Evolutionary conservation across 2,888 invertebrate species (phyloP).

Genomic region (Acrobasis consociella): DNA sequence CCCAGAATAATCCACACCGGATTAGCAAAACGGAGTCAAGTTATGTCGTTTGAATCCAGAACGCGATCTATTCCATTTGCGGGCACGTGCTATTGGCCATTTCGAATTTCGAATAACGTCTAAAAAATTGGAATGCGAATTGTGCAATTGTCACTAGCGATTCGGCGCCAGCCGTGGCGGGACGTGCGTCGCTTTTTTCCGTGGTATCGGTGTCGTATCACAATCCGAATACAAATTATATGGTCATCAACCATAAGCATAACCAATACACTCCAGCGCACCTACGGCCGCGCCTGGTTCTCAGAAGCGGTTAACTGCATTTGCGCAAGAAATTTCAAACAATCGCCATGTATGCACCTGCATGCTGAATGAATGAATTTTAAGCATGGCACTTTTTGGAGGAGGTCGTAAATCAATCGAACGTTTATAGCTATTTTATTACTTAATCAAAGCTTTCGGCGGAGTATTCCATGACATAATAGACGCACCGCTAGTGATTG

Average conservation of each 20-base stretch:
- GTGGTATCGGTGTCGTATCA: conserved; percentile 52
- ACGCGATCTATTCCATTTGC: conserved; percentile 53
- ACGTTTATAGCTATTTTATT: conserved; percentile 49
- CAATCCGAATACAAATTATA: conserved; percentile 72
- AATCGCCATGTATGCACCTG: conserved; percentile 62
- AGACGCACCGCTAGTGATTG: background rate
- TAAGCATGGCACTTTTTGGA: conserved; percentile 45
- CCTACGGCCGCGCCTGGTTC: conserved; percentile 46
- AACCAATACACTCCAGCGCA: conserved; percentile 33
- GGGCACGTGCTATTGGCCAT: conserved; percentile 59
- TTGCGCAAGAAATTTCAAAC: conserved; percentile 70
- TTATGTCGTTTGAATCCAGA: conserved; percentile 55
- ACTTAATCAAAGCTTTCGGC: conserved; percentile 31
- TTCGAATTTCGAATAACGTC: conserved; percentile 63
- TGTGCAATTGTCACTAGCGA: conserved; percentile 70
- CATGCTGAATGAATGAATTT: conserved; percentile 51
- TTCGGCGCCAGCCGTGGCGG: conserved; percentile 68
- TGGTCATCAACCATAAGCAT: conserved; percentile 38
- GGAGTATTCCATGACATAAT: conserved; percentile 19
- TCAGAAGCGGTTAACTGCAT: conserved; percentile 62
- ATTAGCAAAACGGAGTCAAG: background rate
- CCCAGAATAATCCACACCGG: background rate
- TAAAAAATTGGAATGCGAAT: conserved; percentile 69
- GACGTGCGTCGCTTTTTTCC: conserved; percentile 66
- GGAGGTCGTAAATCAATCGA: conserved; percentile 47